These are phyloP conservation scores for Eurois occulta DNA, from an alignment of 2,888 invertebrate genomes.

Conservation along the genomic window DNA sequence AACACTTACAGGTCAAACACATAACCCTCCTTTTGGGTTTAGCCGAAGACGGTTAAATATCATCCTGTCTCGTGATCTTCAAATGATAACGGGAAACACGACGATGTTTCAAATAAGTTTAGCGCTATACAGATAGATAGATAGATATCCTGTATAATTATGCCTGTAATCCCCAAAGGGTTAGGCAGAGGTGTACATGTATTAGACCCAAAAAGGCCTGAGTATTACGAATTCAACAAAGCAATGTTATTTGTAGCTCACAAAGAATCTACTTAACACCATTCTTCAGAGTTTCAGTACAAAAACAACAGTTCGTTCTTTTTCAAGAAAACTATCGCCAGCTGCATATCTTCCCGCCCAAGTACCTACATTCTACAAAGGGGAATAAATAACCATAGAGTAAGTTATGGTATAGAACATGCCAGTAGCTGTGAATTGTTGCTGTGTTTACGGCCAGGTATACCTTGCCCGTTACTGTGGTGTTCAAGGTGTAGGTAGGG, in stretches of 20 bases:
- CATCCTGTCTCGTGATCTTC: background rate
- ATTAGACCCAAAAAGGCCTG: too few relatives aligned
- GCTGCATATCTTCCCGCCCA: constrained; percentile 43
- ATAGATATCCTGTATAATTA: too few relatives aligned
- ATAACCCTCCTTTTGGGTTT: too few relatives aligned
- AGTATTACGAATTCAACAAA: background rate
- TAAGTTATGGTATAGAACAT: constrained; percentile 50
- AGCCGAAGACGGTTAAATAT: too few relatives aligned
- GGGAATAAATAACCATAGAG: constrained; percentile 54
- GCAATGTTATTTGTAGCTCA: background rate
- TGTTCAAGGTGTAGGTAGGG: background rate
- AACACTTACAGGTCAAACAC: background rate
- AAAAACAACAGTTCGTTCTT: constrained; percentile 1
- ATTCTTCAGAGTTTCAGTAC: background rate
- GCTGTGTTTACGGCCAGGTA: constrained; percentile 34
- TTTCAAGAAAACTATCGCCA: constrained; percentile 25
- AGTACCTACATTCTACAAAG: constrained; percentile 35
- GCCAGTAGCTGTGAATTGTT: constrained; percentile 55
- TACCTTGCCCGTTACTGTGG: background rate
- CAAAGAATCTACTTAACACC: background rate
- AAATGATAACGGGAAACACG: background rate
- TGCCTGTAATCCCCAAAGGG: background rate
- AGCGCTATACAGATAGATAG: too few relatives aligned
- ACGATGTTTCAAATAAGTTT: background rate
- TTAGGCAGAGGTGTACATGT: background rate